Percentiles rank a stretch among this genome's conserved stretches.
These are phyloP conservation scores for Echinops telfairi DNA, from an alignment of 2,113 vertebrate species.

Conservation along the genomic window DNA sequence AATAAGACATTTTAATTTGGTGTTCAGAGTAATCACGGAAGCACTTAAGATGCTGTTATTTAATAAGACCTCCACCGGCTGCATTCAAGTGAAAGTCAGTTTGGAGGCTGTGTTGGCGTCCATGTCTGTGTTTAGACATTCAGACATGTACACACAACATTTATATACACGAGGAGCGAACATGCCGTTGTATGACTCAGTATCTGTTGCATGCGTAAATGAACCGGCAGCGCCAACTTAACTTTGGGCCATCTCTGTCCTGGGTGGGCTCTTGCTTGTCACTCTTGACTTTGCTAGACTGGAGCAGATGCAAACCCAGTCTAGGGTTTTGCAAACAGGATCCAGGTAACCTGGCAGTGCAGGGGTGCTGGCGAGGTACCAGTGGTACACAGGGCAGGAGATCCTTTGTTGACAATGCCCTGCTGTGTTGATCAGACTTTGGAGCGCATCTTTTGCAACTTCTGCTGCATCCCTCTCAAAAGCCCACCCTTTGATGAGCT, in stretches of 20 bases:
- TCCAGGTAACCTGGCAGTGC: neutral
- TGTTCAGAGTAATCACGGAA: slow-evolving; percentile 18
- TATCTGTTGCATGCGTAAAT: neutral
- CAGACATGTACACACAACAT: neutral
- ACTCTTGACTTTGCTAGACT: neutral
- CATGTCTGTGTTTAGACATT: neutral
- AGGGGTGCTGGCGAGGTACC: neutral
- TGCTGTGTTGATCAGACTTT: neutral
- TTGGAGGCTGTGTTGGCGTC: slow-evolving; percentile 27
- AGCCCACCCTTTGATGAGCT: accelerated
- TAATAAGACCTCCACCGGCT: slow-evolving; percentile 41
- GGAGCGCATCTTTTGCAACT: neutral
- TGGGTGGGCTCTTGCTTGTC: neutral
- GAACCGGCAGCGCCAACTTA: neutral
- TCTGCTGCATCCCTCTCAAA: neutral
- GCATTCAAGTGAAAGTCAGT: slow-evolving; percentile 20
- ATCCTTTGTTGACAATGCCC: neutral
- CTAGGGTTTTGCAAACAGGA: neutral
- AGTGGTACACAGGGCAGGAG: neutral
- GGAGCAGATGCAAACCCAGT: neutral
- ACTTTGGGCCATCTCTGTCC: neutral
- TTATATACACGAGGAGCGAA: neutral
- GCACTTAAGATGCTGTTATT: slow-evolving; percentile 40
- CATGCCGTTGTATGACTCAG: neutral
- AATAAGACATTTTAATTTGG: slow-evolving; percentile 58